These are phyloP conservation scores for Rhynchomys soricoides DNA, from an alignment of 2,113 vertebrate genomes.

Conservation along the genomic window DNA sequence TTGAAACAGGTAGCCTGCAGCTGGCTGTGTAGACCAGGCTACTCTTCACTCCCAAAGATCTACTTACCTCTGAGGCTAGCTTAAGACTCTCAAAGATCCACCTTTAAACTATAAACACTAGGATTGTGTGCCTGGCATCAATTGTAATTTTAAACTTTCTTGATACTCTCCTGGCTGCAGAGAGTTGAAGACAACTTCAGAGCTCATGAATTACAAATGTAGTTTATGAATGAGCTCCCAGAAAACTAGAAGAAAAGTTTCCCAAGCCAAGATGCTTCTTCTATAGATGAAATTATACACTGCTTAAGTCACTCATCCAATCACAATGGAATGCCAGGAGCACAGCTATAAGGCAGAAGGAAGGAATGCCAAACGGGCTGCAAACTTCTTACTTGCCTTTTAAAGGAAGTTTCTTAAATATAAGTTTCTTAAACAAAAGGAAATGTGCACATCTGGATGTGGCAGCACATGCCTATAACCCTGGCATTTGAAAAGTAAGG, in stretches of 20 bases:
- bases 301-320: conserved; percentile 30
- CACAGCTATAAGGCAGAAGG: neutral
- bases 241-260: neutral
- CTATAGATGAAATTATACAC: neutral
- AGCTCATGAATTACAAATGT: neutral
- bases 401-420: neutral
- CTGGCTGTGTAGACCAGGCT: neutral
- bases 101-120: neutral
- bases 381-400: neutral
- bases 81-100: neutral
- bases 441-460: neutral
- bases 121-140: neutral
- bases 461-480: neutral
- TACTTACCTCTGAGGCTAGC: neutral
- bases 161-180: conserved; percentile 58
- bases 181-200: neutral
- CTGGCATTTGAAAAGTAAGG: too few species aligned
- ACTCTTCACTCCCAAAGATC: neutral
- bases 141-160: conserved; percentile 72
- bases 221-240: neutral
- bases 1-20: neutral
- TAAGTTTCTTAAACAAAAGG: neutral
- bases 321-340: neutral
- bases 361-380: neutral
- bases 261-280: conserved; percentile 25